phyloP scores from a whole-genome alignment of 2,113 vertebrate species.

The Nothocercus julius region DNA sequence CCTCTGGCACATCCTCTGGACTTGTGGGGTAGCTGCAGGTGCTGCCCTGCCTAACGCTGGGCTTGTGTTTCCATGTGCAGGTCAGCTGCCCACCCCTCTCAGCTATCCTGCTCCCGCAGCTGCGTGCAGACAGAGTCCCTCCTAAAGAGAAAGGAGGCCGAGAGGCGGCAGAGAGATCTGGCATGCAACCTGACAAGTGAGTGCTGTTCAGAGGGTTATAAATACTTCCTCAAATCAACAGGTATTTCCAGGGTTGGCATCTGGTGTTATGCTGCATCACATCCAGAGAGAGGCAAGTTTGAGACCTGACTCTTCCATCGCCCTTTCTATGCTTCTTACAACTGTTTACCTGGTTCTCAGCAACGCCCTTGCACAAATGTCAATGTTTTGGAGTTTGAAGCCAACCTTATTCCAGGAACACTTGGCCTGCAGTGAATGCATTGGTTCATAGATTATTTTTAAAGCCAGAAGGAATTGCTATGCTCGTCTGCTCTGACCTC shows the following conservation, averaged over 20 bases:
- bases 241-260: neutral
- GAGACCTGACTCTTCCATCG: neutral
- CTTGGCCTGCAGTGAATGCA: conserved; percentile 31
- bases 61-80: neutral
- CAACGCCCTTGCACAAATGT: neutral
- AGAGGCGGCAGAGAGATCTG: neutral
- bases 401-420: neutral
- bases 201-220: neutral
- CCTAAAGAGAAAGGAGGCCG: neutral
- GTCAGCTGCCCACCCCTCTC: neutral
- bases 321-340: neutral
- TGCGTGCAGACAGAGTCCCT: neutral
- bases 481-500: conserved; percentile 39
- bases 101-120: neutral
- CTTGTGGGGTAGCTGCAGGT: neutral
- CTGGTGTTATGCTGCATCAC: neutral
- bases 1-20: neutral
- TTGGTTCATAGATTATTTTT: conserved; percentile 59
- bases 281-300: neutral
- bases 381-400: neutral
- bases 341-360: neutral
- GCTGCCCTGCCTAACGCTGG: neutral
- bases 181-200: neutral
- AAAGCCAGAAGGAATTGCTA: conserved; percentile 43
- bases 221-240: neutral